These are phyloP conservation scores for Hozukius guyotensis DNA, from an alignment of 2,797 vertebrate species.

Conservation along the genomic window DNA sequence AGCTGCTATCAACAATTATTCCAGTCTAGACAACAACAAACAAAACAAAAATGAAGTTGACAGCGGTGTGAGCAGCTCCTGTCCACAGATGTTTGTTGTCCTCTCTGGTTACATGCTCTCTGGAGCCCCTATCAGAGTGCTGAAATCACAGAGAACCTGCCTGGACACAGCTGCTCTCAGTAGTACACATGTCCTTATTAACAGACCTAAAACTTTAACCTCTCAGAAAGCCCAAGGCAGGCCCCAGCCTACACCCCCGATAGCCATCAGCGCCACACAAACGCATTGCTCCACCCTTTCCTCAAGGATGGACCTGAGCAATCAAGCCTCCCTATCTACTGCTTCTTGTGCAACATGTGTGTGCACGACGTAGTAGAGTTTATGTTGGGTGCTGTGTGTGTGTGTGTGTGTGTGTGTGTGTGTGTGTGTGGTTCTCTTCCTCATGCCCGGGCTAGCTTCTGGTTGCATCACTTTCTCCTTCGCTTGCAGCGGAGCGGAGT, in stretches of 20 bases:
- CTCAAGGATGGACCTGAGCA: constrained; percentile 30
- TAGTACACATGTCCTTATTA: neutral
- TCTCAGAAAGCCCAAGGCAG: neutral
- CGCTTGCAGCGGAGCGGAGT: neutral
- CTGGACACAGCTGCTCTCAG: neutral
- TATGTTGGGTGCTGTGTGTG: neutral
- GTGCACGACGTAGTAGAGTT: neutral
- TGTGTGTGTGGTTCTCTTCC: neutral
- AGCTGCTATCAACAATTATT: neutral
- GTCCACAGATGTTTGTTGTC: neutral
- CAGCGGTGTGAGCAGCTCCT: neutral
- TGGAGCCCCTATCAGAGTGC: neutral
- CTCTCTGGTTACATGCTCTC: neutral
- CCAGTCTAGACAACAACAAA: constrained; percentile 6
- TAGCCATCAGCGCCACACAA: neutral
- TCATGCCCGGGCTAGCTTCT: constrained; percentile 48
- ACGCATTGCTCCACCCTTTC: constrained; percentile 53
- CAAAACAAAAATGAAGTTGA: neutral
- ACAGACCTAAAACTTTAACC: neutral
- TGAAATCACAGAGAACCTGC: neutral
- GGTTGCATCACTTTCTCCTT: constrained; percentile 54
- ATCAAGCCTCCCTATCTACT: constrained; percentile 25
- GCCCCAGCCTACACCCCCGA: neutral
- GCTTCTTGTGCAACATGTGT: constrained; percentile 34
- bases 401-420: neutral